These are phyloP conservation scores for Dendrophyllia cribrosa DNA, from an alignment of 64 coral and sea anemone species.

Conservation along the genomic window DNA sequence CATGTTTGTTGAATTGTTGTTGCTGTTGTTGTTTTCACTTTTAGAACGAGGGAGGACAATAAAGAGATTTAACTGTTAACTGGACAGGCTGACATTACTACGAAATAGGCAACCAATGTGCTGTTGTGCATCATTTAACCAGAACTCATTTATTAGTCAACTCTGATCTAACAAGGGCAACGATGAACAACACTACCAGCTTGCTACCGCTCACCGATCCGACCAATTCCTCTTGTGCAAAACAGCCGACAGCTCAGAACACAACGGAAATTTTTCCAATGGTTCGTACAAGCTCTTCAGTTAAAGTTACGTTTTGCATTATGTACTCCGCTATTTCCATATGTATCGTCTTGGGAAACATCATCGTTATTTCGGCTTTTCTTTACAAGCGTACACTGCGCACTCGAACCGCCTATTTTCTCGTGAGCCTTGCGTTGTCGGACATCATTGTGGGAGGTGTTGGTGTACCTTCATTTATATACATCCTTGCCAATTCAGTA, in stretches of 20 bases:
- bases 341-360: conserved; percentile 56
- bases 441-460: conserved; percentile 63
- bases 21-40: too few species aligned
- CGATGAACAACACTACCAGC: neutral
- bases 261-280: neutral
- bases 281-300: neutral
- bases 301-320: conserved; percentile 48
- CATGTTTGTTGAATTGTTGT: too few species aligned
- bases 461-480: conserved; percentile 74
- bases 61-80: too few species aligned
- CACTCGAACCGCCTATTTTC: conserved; percentile 65
- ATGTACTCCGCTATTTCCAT: conserved; percentile 48
- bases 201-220: neutral
- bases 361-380: conserved; percentile 41
- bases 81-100: too few species aligned
- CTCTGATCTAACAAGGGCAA: neutral
- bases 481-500: conserved; percentile 51
- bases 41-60: too few species aligned
- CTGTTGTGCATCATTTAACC: too few species aligned
- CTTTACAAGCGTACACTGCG: conserved; percentile 63
- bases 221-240: neutral
- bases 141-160: too few species aligned
- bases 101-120: too few species aligned
- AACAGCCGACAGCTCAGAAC: neutral
- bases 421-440: conserved; percentile 55